A percentile compares a stretch with the other conserved stretches of the same genome.
These are phyloP conservation scores for Mico argentatus DNA, from an alignment of 2,797 vertebrate species.

Conservation along the genomic window DNA sequence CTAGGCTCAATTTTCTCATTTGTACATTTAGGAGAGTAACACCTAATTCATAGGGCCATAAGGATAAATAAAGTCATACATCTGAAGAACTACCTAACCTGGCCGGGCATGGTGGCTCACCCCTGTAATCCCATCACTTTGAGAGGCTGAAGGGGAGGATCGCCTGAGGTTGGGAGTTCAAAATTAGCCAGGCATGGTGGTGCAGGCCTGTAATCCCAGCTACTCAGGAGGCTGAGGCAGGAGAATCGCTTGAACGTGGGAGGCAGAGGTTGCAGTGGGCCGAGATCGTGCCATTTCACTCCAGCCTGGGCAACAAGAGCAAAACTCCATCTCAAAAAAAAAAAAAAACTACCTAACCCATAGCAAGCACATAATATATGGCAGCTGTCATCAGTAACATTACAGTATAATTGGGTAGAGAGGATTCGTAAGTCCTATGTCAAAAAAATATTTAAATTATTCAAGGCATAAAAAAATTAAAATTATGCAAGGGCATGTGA, in stretches of 20 bases:
- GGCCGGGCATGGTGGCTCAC: too few relatives aligned
- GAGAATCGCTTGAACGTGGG: too few relatives aligned
- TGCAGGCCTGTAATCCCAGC: too few relatives aligned
- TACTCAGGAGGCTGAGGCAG: too few relatives aligned
- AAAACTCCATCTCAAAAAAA: too few relatives aligned
- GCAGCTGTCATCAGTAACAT: background rate
- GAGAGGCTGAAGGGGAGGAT: too few relatives aligned
- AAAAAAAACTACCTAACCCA: background rate
- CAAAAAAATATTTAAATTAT: background rate
- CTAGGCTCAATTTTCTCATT: background rate
- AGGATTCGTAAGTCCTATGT: background rate
- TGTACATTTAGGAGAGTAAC: background rate
- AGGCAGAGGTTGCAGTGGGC: too few relatives aligned
- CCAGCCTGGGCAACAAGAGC: too few relatives aligned
- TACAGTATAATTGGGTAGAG: background rate
- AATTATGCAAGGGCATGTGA: background rate
- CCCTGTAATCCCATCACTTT: too few relatives aligned
- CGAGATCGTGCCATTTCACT: too few relatives aligned
- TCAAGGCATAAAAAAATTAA: slow-evolving; percentile 2
- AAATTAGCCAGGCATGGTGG: too few relatives aligned
- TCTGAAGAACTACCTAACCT: background rate
- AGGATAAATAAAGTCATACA: background rate
- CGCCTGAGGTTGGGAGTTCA: too few relatives aligned
- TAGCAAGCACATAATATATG: background rate
- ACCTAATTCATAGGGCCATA: background rate